Conservation (phyloP, 1,140 invertebrate genomes). For the Copidosoma floridanum region DNA sequence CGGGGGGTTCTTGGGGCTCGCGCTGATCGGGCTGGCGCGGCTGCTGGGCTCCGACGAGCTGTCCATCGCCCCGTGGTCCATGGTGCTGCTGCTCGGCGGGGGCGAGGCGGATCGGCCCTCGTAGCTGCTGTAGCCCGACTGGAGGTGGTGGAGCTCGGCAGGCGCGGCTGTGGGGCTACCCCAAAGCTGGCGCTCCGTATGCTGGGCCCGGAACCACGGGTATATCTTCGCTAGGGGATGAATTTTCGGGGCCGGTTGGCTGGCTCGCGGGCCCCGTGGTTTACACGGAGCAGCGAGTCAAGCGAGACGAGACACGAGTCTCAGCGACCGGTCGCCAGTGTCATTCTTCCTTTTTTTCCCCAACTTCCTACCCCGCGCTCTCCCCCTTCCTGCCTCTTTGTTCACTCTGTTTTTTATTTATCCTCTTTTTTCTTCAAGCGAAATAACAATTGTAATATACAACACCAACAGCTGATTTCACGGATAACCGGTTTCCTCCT, state of each 20-base stretch:
- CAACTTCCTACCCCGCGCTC: too few relatives aligned
- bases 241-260: slow-evolving; percentile 22
- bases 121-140: neutral
- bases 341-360: too few relatives aligned
- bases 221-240: slow-evolving; percentile 27
- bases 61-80: slow-evolving; percentile 62
- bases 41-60: slow-evolving; percentile 61
- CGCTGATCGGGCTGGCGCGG: slow-evolving; percentile 48
- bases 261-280: neutral
- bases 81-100: slow-evolving; percentile 18
- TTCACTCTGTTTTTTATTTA: too few relatives aligned
- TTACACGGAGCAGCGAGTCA: too few relatives aligned
- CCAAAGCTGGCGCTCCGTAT: neutral
- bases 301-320: too few relatives aligned
- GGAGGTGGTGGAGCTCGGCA: neutral
- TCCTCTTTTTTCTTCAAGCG: too few relatives aligned
- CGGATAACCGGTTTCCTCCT: too few relatives aligned
- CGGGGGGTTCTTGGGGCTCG: slow-evolving; percentile 47
- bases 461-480: too few relatives aligned
- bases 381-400: too few relatives aligned
- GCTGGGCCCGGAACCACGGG: slow-evolving; percentile 28
- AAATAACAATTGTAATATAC: too few relatives aligned
- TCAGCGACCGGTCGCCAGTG: neutral
- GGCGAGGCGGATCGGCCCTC: slow-evolving; percentile 1
- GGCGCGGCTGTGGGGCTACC: neutral